Conservation (phyloP, 2,797 vertebrate species). For the Vipera ursinii region DNA sequence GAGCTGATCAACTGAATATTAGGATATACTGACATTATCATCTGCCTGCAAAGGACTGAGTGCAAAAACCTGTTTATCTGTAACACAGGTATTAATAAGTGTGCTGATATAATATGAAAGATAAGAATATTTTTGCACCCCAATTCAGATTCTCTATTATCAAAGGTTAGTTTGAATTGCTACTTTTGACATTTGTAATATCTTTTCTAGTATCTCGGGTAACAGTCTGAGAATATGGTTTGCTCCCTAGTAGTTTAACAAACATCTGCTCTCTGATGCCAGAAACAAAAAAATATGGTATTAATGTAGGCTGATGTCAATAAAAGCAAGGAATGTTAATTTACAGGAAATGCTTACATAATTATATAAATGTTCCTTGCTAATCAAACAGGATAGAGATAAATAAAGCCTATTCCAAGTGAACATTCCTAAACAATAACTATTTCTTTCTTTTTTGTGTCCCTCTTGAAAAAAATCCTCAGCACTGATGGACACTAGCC, state of each 20-base stretch:
- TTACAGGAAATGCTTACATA: neutral
- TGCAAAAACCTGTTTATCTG: neutral
- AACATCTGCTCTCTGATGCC: neutral
- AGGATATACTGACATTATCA: neutral
- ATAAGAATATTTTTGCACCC: neutral
- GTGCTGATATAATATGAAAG: neutral
- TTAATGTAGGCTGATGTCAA: neutral
- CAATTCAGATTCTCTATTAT: neutral
- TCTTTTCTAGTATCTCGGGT: neutral
- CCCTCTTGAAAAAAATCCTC: neutral
- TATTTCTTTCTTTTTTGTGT: neutral
- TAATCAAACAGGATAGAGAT: neutral
- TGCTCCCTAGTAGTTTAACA: neutral
- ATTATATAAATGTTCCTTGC: neutral
- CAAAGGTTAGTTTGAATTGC: neutral
- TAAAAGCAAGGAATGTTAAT: neutral
- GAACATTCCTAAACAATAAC: neutral
- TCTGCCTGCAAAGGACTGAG: neutral
- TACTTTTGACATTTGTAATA: neutral
- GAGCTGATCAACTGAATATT: neutral
- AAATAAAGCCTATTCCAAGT: neutral
- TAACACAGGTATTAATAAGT: neutral
- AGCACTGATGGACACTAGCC: neutral
- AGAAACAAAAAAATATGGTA: neutral
- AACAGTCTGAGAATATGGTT: neutral